Conservation (phyloP, 2,113 vertebrate genomes). For the Hemicordylus capensis region DNA sequence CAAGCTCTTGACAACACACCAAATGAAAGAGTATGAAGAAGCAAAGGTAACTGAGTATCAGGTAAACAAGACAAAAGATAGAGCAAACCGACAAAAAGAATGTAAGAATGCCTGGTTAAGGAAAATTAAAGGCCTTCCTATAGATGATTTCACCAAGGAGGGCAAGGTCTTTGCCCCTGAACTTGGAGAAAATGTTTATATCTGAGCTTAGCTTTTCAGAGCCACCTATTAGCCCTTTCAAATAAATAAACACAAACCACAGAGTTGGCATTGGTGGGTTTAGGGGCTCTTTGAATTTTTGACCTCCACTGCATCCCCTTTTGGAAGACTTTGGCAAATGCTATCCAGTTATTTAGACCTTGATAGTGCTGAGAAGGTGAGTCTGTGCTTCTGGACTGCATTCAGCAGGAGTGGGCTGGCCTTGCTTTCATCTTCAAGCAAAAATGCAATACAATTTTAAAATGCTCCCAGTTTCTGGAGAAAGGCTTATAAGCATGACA, state of each 20-base stretch:
- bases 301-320: background rate
- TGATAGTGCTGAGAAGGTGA: background rate
- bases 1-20: slow-evolving; percentile 71
- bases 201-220: slow-evolving; percentile 63
- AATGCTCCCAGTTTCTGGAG: background rate
- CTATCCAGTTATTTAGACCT: background rate
- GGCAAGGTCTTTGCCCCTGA: slow-evolving; percentile 73
- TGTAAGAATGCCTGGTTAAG: slow-evolving; percentile 65
- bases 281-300: background rate
- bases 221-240: background rate
- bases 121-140: slow-evolving; percentile 71
- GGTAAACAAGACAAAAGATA: slow-evolving; percentile 26
- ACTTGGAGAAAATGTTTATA: slow-evolving; percentile 68
- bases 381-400: background rate
- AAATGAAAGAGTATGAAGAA: slow-evolving; percentile 56
- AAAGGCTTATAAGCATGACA: slow-evolving; percentile 8
- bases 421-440: background rate
- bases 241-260: slow-evolving; percentile 25
- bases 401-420: background rate
- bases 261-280: background rate
- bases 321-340: background rate
- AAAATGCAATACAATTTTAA: background rate
- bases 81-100: slow-evolving; percentile 35
- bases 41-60: slow-evolving; percentile 39
- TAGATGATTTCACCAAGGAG: slow-evolving; percentile 62